Evolutionary conservation across 64 coral and sea anemone genomes (phyloP), one percentile per base, ranked within the genome.

Genomic region (Stichodactyla helianthus): DNA sequence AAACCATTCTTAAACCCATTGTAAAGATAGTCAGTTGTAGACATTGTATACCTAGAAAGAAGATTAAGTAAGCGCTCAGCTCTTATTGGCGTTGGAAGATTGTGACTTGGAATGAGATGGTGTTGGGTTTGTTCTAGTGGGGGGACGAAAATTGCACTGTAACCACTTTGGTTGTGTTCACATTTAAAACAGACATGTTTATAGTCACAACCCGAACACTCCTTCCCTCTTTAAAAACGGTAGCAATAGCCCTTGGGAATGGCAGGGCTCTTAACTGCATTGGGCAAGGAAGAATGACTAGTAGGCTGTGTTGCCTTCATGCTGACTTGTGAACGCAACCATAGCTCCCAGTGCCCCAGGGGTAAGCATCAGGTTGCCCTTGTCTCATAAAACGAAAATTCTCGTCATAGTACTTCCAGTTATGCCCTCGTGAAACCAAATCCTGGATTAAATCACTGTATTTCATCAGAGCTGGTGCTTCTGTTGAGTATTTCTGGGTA

Each of bases 391-490:
- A 89, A 22, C 62, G 51, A 64, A 84, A 84, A 53, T 84, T 84
- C 50, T 84, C 79, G 14, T 84, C 81, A 17, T 89, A 84, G 16
- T 26, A 89, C 4, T 35, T 25, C 88, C 79, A 89, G 74, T 89
- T 83, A 22, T 89, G 88, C 4, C 60, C 59, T 8, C 51, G 60
- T 0, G 81, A 28, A 20, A 82, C 79, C 64, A 89, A 84, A 44
- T 85, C 88, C 52, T 77, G 51, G 53, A 89, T 89, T 12, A 64
- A 28, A 6, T 89, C 78, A 10, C 80, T 50, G n/a, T 89, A 89
- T 67, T 89, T 89, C 82, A 89, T 89, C 9, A 89, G 88, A 10
- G 79, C 88, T 25, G 88, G 88, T 10, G 88, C 88, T 44, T 80
- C 53, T 4, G 19, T 22, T n/a, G 68, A 25, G 50, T 59, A 90